Percentiles rank a stretch among this genome's conserved stretches.
These are phyloP conservation scores for Tolmerus cingulatus DNA, from an alignment of 2,888 invertebrate genomes.

Conservation along the genomic window DNA sequence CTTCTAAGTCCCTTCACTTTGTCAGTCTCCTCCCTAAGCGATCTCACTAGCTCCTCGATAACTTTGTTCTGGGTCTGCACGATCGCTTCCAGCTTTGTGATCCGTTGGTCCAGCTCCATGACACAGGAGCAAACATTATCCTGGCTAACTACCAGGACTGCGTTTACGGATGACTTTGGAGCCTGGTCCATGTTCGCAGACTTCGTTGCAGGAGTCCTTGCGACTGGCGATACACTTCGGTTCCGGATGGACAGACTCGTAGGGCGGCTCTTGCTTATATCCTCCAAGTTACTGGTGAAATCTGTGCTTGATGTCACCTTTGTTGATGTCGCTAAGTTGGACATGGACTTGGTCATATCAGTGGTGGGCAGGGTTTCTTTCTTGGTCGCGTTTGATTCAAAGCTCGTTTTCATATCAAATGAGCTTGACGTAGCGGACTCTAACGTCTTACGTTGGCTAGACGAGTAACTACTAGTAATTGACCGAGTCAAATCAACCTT, in stretches of 20 bases:
- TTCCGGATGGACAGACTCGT: slow-evolving; percentile 59
- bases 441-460: slow-evolving; percentile 44
- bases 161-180: slow-evolving; percentile 7
- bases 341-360: slow-evolving; percentile 48
- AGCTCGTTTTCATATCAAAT: background rate
- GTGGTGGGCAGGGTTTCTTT: background rate
- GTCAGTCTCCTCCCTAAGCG: slow-evolving; percentile 71
- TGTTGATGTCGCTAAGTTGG: slow-evolving; percentile 40
- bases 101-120: slow-evolving; percentile 58
- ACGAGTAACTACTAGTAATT: slow-evolving; percentile 39
- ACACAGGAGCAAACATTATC: slow-evolving; percentile 53
- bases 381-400: slow-evolving; percentile 16
- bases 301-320: slow-evolving; percentile 31
- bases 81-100: slow-evolving; percentile 58
- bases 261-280: slow-evolving; percentile 56
- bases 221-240: slow-evolving; percentile 58
- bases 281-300: slow-evolving; percentile 51
- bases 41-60: slow-evolving; percentile 71
- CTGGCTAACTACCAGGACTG: slow-evolving; percentile 4
- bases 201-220: slow-evolving; percentile 38
- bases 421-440: slow-evolving; percentile 22
- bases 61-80: slow-evolving; percentile 65
- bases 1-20: slow-evolving; percentile 71
- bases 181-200: slow-evolving; percentile 8
- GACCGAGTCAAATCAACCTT: slow-evolving; percentile 41